These are phyloP conservation scores for Orchestia grillus DNA, from an alignment of 1,140 invertebrate genomes.

Conservation along the genomic window DNA sequence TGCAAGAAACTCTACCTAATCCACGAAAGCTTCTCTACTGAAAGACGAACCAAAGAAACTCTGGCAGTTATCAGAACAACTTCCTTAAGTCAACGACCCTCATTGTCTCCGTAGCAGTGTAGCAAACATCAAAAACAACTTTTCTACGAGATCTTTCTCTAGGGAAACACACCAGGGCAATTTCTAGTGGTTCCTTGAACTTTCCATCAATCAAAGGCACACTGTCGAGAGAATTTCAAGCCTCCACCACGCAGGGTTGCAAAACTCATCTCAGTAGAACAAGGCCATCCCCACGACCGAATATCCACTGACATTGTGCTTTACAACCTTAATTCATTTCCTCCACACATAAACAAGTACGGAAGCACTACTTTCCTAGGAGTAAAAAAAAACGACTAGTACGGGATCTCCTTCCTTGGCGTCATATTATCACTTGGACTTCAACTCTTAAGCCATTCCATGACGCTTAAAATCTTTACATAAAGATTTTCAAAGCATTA, in stretches of 20 bases:
- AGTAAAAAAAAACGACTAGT: constrained; percentile 42
- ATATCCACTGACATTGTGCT: neutral
- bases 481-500: neutral
- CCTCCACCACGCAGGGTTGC: neutral
- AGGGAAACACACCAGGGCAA: neutral
- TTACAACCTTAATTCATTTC: neutral
- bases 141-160: constrained; percentile 23
- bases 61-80: constrained; percentile 48
- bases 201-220: constrained; percentile 41
- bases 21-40: constrained; percentile 21
- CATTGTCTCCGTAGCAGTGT: constrained; percentile 13
- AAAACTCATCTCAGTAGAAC: neutral
- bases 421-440: neutral
- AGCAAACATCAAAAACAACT: neutral
- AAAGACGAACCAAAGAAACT: constrained; percentile 35
- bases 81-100: constrained; percentile 52
- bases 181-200: neutral
- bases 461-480: neutral
- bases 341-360: constrained; percentile 47
- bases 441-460: neutral
- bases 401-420: constrained; percentile 13
- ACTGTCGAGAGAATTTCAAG: constrained; percentile 39
- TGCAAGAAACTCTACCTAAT: neutral
- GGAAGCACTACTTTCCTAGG: constrained; percentile 55
- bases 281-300: constrained; percentile 32